Evolutionary conservation across 2,113 vertebrate species (phyloP), one percentile per base, ranked within the genome.

Genomic region (Chloropsis hardwickii): DNA sequence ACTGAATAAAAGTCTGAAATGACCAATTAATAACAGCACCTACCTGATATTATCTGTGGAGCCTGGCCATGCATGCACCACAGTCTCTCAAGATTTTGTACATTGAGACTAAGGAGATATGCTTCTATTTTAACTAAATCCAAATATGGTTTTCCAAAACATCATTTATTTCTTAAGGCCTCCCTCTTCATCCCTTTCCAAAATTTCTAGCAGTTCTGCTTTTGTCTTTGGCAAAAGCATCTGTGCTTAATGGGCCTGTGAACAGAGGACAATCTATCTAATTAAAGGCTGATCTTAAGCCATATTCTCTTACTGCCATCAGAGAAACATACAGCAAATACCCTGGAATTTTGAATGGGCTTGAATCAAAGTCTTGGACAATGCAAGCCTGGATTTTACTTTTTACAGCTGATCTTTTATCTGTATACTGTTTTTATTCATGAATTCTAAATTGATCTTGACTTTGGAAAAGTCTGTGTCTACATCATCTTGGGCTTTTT

Each of bases 21-120:
- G 69, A 42, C 54, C 91, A 95, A 92, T 85, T 96, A 95, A 93
- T 95, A 92, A 45, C 48, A 81, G 51, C 77, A 89, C 65, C 62
- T 79, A 81, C 87, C 66, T 93, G 77, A 42, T 21, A 27, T 88
- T 91, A 76, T 79, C 77, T 92, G 37, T 60, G 39, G 57, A 93
- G 37, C 13, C 65, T 74, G 78, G 39, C 87, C 69, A 62, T 19
- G n/a, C 35, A 13, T 11, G 11, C 33, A 42, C 28, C 39, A 53
- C 53, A 35, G 4, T 27, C 72, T 86, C 87, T 79, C 44, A 86
- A 65, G 64, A 22, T 85, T 96, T 96, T 73, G 25, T 56, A 33
- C 28, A 22, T 4, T 35, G 79, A 56, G 61, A 65, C 44, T 53
- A 58, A 70, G 47, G 48, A 81, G 60, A 74, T 58, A 64, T 11